phyloP scores from a whole-genome alignment of 2,113 vertebrate genomes.

The Daubentonia madagascariensis region DNA sequence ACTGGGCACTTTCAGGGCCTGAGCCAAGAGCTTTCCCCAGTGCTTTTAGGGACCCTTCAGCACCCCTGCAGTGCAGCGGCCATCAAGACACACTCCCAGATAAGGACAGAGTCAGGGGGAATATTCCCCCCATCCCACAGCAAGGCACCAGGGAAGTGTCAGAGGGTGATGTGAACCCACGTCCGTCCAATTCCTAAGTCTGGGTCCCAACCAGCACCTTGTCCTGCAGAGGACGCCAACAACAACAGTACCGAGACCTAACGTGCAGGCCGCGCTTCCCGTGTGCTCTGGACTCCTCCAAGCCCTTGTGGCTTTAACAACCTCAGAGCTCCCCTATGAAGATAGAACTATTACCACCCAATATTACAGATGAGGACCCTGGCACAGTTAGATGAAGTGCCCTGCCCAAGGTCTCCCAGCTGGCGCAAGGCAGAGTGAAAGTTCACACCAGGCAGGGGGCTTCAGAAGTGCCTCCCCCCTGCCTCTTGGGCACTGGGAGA shows the following conservation, averaged over 20 bases:
- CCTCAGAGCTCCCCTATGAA: neutral
- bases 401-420: neutral
- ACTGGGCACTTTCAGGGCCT: neutral
- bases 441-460: neutral
- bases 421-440: neutral
- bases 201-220: no score
- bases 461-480: neutral
- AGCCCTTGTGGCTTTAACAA: neutral
- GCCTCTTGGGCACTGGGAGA: no score
- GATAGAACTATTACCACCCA: neutral
- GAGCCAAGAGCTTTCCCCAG: neutral
- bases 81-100: no score
- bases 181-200: neutral
- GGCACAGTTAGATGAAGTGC: neutral
- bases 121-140: rapidly evolving
- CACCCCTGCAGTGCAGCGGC: neutral
- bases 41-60: no score
- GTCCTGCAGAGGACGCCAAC: neutral
- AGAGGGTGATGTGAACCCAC: neutral
- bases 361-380: neutral
- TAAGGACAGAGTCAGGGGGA: neutral
- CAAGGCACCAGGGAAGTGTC: neutral
- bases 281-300: no score
- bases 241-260: neutral
- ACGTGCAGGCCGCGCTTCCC: rapidly evolving